These are phyloP conservation scores for Lamprotornis superbus DNA, from an alignment of 2,113 vertebrate species.

Conservation along the genomic window DNA sequence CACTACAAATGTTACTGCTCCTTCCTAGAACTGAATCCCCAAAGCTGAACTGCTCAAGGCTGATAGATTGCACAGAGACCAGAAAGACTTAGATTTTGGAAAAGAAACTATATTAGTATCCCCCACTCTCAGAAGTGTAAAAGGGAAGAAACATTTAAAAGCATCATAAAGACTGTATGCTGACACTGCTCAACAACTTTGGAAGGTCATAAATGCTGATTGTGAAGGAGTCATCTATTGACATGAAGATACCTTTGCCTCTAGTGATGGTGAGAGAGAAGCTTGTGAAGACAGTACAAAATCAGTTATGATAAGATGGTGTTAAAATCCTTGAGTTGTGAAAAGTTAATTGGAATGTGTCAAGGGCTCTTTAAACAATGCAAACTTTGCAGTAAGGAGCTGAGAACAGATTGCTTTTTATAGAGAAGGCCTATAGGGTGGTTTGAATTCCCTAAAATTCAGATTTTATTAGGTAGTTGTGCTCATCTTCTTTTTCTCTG, in stretches of 20 bases:
- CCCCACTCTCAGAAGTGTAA: background rate
- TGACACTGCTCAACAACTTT: background rate
- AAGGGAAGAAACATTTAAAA: background rate
- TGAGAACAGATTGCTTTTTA: conserved; percentile 18
- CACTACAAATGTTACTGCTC: background rate
- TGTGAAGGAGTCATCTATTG: background rate
- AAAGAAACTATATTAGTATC: background rate
- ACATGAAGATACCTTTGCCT: background rate
- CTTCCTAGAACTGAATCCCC: background rate
- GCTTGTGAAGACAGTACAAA: background rate
- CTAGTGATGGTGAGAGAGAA: background rate
- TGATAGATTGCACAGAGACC: background rate
- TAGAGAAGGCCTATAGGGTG: background rate
- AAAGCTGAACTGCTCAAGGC: background rate
- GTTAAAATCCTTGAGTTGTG: background rate
- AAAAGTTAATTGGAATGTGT: conserved; percentile 1
- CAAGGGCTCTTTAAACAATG: conserved; percentile 3
- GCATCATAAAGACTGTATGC: background rate
- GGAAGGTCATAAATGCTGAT: background rate
- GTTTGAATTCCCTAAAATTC: background rate
- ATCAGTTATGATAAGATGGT: background rate
- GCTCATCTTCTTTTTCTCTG: background rate
- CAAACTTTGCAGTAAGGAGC: background rate
- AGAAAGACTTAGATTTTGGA: background rate
- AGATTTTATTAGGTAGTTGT: background rate